Base-by-base conservation (phyloP, 2,797 vertebrate species). In the Arctocebus calabarensis region DNA sequence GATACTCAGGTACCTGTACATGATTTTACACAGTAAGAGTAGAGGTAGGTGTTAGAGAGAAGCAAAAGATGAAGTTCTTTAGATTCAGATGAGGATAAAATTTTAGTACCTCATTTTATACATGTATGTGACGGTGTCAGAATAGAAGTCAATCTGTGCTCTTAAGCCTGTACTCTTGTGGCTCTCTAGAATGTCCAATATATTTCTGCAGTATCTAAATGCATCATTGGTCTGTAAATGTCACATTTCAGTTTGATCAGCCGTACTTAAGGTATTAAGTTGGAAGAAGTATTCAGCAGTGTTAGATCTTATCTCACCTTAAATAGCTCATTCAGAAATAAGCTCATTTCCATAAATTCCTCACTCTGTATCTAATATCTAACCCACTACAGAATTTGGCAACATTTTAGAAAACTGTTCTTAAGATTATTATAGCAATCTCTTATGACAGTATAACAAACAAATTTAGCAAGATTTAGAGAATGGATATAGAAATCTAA, bases 41-140 rank as follows among this genome's bases (percentile, higher is more conserved):
- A 74, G 5, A 84, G 74, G 40, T 22, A 62, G 5, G 0, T 68
- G 2, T 5, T 71, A 3, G n/a, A 70, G 7, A 87, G 29, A 94
- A 92, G 73, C 9, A 78, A 91, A 96, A 90, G 23, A 89, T 43
- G 7, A 86, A 88, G 12, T 34, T 87, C 12, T 92, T 90, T 64
- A 92, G 37, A 64, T 23, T 37, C 25, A 77, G 34, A 11, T 40
- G 52, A 71, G 10, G 9, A 88, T 59, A 91, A 85, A 77, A 90
- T 91, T n/a, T 75, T 85, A 59, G 32, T 27, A 14, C 20, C n/a
- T 23, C 77, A 91, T 84, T 92, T 96, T 75, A 93, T 13, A 84
- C 20, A 78, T 83, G 27, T 45, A 87, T 23, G 9, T 40, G 17
- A 19, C 12, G 66, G 4, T 68, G 22, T 71, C 64, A 70, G 27